phyloP scores from a whole-genome alignment of 2,888 invertebrate species.

The Dryocosmus kuriphilus region DNA sequence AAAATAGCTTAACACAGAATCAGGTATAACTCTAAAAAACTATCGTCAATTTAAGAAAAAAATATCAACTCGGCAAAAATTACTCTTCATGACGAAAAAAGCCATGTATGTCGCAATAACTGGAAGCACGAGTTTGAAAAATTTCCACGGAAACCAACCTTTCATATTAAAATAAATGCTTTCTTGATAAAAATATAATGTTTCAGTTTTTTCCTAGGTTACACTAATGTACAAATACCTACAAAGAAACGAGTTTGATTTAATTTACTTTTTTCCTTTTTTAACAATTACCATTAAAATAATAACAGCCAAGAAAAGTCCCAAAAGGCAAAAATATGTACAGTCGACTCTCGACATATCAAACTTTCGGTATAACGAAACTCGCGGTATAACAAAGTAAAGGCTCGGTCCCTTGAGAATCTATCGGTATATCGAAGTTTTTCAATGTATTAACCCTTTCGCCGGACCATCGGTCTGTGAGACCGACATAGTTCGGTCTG shows the following conservation, averaged over 20 bases:
- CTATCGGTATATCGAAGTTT: too few relatives aligned
- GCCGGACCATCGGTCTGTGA: too few relatives aligned
- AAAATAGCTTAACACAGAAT: conserved; percentile 24
- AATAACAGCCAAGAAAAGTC: background rate
- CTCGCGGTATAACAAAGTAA: too few relatives aligned
- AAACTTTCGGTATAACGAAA: too few relatives aligned
- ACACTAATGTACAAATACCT: background rate
- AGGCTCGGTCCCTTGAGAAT: too few relatives aligned
- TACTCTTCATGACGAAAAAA: background rate
- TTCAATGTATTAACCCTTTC: too few relatives aligned
- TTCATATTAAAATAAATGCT: background rate
- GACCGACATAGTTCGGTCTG: too few relatives aligned
- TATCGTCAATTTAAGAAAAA: background rate
- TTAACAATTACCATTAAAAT: background rate
- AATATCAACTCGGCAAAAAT: background rate
- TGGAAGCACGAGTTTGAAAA: background rate
- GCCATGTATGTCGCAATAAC: background rate
- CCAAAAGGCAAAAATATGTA: background rate
- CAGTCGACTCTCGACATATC: too few relatives aligned
- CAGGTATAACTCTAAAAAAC: background rate
- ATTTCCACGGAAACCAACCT: background rate
- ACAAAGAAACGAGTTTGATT: background rate
- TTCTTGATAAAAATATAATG: background rate
- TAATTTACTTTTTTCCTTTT: background rate
- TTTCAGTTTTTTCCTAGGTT: background rate